Base-by-base conservation (phyloP, 2,797 vertebrate genomes). In the Florisuga fusca region DNA sequence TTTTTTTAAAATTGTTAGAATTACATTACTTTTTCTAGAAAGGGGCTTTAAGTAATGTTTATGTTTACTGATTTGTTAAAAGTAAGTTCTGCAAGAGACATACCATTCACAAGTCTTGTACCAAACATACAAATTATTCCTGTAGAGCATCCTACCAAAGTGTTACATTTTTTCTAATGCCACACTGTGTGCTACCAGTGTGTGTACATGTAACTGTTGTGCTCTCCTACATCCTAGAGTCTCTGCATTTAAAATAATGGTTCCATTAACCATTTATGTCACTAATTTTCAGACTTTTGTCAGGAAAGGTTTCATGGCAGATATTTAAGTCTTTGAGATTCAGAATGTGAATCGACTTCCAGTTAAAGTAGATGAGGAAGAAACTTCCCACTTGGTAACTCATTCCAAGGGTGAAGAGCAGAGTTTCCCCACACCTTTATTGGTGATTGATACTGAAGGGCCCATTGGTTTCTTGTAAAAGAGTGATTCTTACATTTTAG, bases 351-450 rank as follows among this genome's bases (percentile, higher is more conserved):
- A 51, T 68, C 51, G 79, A 45, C 7, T 25, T 90, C 72, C 75
- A 91, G 87, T 84, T 88, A 75, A 92, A 79, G 12, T 27, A 71
- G 7, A 10, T 23, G 41, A 93, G 58, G 46, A 86, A 85, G 54
- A 89, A 85, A 57, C 33, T 69, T 75, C 9, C 31, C 10, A 1
- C 38, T 59, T 67, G 53, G 22, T 71, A 69, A 21, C 16, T 82
- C 23, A 18, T 69, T 91, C 46, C 57, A 55, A 63, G 58, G 7
- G 7, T 2, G 0, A 36, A 9, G 25, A 66, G 23, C 57, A 51
- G n/a, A 27, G 27, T 87, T 92, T 78, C 51, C 55, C 43, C 51
- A 53, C 38, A 73, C 46, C 58, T 94, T 95, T 93, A 87, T 62
- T 68, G 75, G 51, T 91, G 83, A 63, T 80, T 79, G 54, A 80